Evolutionary conservation across 1,140 invertebrate genomes (phyloP).

Genomic region (Spodoptera litura): DNA sequence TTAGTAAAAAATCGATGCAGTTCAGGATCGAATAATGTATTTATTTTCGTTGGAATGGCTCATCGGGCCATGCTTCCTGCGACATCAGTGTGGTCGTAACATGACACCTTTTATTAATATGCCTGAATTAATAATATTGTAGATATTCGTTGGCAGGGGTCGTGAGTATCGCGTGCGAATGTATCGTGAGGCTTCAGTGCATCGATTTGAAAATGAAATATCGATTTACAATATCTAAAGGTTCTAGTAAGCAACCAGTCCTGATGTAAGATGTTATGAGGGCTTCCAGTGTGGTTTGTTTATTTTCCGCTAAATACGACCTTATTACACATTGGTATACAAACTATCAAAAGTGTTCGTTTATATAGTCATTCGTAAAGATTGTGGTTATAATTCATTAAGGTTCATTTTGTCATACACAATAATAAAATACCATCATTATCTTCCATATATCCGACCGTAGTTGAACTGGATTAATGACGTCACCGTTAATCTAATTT

Average conservation of each 20-base stretch:
- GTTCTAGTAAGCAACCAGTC: slow-evolving; percentile 44
- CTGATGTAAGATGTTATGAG: slow-evolving; percentile 25
- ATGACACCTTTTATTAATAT: slow-evolving; percentile 82
- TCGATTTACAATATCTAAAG: slow-evolving; percentile 71
- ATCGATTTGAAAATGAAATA: slow-evolving; percentile 77
- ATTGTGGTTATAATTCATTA: slow-evolving; percentile 31
- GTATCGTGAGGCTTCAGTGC: slow-evolving; percentile 79
- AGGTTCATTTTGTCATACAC: no score
- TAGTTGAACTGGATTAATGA: slow-evolving; percentile 1
- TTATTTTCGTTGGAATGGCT: slow-evolving; percentile 79
- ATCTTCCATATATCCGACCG: no score
- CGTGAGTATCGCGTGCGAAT: slow-evolving; percentile 80
- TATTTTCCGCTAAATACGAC: slow-evolving; percentile 17
- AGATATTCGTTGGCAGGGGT: slow-evolving; percentile 76
- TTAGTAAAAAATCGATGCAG: slow-evolving; percentile 73
- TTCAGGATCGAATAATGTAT: slow-evolving; percentile 70
- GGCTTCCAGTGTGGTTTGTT: neutral
- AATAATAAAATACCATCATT: no score
- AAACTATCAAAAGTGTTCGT: slow-evolving; percentile 55
- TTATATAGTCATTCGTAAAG: slow-evolving; percentile 14
- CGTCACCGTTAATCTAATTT: neutral
- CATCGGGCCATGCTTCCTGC: slow-evolving; percentile 83
- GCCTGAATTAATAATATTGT: slow-evolving; percentile 84
- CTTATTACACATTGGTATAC: slow-evolving; percentile 53
- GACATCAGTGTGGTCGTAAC: slow-evolving; percentile 83